Base-by-base conservation (phyloP, 2,888 invertebrate genomes). In the Monoplex corrugatus region DNA sequence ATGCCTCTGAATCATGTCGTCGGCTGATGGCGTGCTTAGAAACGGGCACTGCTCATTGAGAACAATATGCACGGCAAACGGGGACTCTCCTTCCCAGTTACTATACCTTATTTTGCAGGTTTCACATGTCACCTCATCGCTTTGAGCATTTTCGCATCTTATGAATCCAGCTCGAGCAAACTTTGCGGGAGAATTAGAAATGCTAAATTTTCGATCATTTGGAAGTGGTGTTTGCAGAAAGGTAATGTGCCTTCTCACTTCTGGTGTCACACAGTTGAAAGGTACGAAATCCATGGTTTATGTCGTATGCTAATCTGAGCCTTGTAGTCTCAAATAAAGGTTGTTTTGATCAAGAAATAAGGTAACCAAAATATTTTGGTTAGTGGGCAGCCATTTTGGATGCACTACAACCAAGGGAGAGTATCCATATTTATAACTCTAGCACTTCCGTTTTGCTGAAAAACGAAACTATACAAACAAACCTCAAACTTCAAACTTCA, bases 121-220 rank as follows among this genome's bases (percentile, higher is more conserved):
- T 44, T 44, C 44, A 44, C 82, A 82, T 0, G 8, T 44, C 5
- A 82, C 82, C 6, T 82, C 82, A 19, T 82, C 82, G 44, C 44
- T 82, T n/a, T n/a, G 6, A 38, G 82, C 82, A 45, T 45, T 38
- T 2, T 19, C n/a, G 28, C n/a, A 5, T 82, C 82, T 82, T 28
- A 44, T 5, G 44, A 82, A 82, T 23, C 82, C 82, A 44, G 82
- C 82, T 28, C 32, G 43, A 10, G 82, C 82, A 13, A 82, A 82
- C 82, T 82, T 82, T 82, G 44, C 82, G n/a, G 82, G 82, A 82
- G 82, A 44, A 82, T 82, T 82, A n/a, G 82, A 82, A 43, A 44
- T 16, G 32, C 44, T 45, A 23, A 82, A 44, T 28, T n/a, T 44
- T 43, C n/a, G 44, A n/a, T 82, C 44, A 32, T 82, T 82, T 44